Evolutionary conservation across 2,888 invertebrate genomes (phyloP).

Genomic region (Lathronympha strigana): DNA sequence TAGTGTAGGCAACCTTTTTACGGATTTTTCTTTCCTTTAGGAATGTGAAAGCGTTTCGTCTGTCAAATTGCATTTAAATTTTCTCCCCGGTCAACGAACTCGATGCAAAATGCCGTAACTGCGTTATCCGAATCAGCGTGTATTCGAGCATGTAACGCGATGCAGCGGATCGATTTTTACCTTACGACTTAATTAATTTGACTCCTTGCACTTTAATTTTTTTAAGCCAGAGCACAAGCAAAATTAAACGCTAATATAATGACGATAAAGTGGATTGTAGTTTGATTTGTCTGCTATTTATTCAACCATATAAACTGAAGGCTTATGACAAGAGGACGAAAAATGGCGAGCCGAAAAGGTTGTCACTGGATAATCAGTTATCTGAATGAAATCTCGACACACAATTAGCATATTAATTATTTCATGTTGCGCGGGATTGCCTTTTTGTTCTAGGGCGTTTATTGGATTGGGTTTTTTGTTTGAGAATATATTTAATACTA

Average conservation of each 20-base stretch:
- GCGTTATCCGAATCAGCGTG: conserved; percentile 48
- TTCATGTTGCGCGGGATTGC: conserved; percentile 60
- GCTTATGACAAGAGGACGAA: conserved; percentile 55
- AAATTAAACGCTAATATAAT: conserved; percentile 33
- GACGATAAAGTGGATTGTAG: conserved; percentile 34
- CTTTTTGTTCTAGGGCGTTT: conserved; percentile 36
- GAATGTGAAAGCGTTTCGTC: conserved; percentile 15
- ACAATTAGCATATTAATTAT: conserved; percentile 77
- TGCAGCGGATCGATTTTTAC: conserved; percentile 72
- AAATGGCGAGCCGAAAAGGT: conserved; percentile 55
- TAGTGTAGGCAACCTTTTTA: neutral
- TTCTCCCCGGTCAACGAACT: conserved; percentile 37
- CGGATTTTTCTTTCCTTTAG: neutral
- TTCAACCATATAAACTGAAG: conserved; percentile 56
- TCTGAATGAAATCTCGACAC: conserved; percentile 67
- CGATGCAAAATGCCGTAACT: conserved; percentile 43
- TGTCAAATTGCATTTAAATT: conserved; percentile 26
- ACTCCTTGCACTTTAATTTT: conserved; percentile 40
- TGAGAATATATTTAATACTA: neutral
- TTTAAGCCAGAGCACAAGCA: neutral
- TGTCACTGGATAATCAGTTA: conserved; percentile 62
- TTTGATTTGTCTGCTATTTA: conserved; percentile 38
- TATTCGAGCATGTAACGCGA: conserved; percentile 72
- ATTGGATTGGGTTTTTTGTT: conserved; percentile 26
- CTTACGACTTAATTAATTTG: conserved; percentile 75